These are phyloP conservation scores for Triops cancriformis DNA, from an alignment of 1,140 invertebrate genomes.

Conservation along the genomic window DNA sequence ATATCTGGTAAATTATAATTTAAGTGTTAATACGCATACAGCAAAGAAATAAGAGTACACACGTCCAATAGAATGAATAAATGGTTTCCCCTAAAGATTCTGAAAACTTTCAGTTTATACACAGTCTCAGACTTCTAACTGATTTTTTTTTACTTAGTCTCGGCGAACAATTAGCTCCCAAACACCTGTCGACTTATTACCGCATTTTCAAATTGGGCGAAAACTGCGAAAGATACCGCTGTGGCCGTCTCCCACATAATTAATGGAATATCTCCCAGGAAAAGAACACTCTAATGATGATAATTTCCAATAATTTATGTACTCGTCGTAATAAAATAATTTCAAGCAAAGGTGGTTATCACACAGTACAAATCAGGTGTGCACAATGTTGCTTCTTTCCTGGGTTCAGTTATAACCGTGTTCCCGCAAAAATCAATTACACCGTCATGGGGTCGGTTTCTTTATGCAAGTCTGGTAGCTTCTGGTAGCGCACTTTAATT, in stretches of 20 bases:
- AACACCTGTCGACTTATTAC: not conserved
- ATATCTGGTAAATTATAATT: no score
- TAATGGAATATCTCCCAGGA: not conserved
- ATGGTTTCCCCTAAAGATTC: not conserved
- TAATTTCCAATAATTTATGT: not conserved
- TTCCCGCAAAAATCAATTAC: no score
- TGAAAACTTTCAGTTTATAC: not conserved
- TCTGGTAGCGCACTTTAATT: constrained; percentile 50
- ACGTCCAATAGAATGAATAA: no score
- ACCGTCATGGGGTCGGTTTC: constrained; percentile 24
- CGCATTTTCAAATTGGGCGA: constrained; percentile 20
- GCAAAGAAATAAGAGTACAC: no score
- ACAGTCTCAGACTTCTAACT: not conserved
- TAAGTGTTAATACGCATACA: no score
- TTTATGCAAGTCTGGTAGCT: constrained; percentile 35
- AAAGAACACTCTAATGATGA: not conserved
- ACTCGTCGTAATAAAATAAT: constrained; percentile 1
- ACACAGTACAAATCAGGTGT: not conserved
- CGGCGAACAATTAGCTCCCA: constrained; percentile 17
- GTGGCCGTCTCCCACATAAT: not conserved
- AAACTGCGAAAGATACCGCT: constrained; percentile 18
- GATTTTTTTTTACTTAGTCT: not conserved
- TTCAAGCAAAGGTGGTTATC: not conserved
- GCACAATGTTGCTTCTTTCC: no score
- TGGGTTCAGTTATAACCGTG: no score